Conservation (phyloP, 2,113 vertebrate species). For the Apaloderma vittatum region DNA sequence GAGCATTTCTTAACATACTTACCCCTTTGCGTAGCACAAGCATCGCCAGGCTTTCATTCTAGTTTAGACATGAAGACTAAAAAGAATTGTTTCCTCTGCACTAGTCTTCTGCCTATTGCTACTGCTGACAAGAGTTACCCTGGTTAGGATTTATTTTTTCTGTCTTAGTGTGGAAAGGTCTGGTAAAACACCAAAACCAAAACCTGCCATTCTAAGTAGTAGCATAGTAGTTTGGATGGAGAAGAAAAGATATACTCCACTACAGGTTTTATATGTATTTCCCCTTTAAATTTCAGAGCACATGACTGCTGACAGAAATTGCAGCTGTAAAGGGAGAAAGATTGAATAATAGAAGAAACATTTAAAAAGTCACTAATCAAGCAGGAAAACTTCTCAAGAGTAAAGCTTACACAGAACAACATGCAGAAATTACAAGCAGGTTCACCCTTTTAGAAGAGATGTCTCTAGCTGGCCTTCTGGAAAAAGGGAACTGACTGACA, state of each 20-base stretch:
- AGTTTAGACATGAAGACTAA: neutral
- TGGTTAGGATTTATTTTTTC: neutral
- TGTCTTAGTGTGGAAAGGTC: neutral
- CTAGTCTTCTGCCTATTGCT: neutral
- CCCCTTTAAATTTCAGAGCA: neutral
- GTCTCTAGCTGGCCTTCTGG: neutral
- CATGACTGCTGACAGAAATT: neutral
- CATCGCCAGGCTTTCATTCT: neutral
- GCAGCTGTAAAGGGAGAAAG: neutral
- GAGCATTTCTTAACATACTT: neutral
- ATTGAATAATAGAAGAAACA: neutral
- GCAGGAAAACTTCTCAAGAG: neutral
- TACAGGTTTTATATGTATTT: neutral
- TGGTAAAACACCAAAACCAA: neutral
- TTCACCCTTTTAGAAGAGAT: neutral
- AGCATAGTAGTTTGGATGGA: neutral
- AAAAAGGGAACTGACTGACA: neutral
- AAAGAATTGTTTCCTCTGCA: neutral
- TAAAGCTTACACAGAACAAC: neutral
- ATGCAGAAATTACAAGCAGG: neutral
- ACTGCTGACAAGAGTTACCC: neutral
- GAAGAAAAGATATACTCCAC: neutral
- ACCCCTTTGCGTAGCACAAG: neutral
- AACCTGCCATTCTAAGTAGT: neutral
- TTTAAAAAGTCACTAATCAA: neutral